Conservation (phyloP, 35 echinoderm and acorn worm species). For the Heliocidaris tuberculata region DNA sequence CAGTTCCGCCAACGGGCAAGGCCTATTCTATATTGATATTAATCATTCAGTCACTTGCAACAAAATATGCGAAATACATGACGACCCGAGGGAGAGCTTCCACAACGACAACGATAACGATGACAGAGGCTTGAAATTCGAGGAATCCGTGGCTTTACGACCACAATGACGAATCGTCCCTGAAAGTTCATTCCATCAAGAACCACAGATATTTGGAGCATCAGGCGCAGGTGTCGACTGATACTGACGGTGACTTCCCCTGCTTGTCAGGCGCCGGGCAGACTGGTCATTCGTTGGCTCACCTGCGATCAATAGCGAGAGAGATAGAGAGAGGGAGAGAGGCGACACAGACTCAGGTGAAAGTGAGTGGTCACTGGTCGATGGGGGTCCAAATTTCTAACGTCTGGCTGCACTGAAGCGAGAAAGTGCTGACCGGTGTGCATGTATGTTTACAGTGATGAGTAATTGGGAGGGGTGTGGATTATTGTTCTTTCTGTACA, state of each 20-base stretch:
- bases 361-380: not conserved
- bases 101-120: too few relatives aligned
- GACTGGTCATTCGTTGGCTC: not conserved
- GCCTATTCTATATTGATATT: too few relatives aligned
- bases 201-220: not conserved
- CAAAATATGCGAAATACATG: too few relatives aligned
- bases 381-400: not conserved
- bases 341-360: not conserved
- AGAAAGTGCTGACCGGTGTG: not conserved
- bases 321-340: not conserved
- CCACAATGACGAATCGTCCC: not conserved
- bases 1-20: too few relatives aligned
- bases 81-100: too few relatives aligned
- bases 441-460: not conserved
- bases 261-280: not conserved
- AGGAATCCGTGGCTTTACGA: not conserved
- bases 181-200: not conserved
- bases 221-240: not conserved
- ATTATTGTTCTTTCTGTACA: not conserved
- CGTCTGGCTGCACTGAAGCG: not conserved
- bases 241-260: not conserved
- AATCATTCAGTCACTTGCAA: too few relatives aligned
- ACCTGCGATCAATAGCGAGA: not conserved
- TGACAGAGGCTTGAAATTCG: too few relatives aligned
- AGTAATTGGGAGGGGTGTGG: not conserved